These are phyloP conservation scores for Montipora sp. DNA, from an alignment of 64 coral and sea anemone species.

Conservation along the genomic window DNA sequence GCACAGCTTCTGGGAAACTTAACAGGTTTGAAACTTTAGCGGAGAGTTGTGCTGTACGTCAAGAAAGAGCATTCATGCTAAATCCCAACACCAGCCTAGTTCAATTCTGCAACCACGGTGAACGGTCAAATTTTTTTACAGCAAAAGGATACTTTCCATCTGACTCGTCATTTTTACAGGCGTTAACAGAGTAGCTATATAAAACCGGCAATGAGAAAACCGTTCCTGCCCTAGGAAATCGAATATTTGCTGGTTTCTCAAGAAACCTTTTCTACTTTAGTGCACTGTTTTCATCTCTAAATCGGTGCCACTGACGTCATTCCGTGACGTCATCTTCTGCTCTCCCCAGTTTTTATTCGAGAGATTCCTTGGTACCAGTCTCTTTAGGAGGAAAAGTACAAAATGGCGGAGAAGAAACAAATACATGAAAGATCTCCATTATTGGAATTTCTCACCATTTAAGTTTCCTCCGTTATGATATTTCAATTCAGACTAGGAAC, in stretches of 20 bases:
- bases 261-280: too few species aligned
- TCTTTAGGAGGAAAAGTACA: not conserved
- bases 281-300: slow-evolving; percentile 45
- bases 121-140: not conserved
- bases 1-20: not conserved
- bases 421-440: too few species aligned
- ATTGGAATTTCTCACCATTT: not conserved
- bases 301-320: slow-evolving; percentile 24
- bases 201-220: not conserved
- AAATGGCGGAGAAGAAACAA: not conserved
- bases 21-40: not conserved
- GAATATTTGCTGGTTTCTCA: not conserved
- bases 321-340: not conserved
- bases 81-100: too few species aligned
- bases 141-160: slow-evolving; percentile 94
- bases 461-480: not conserved
- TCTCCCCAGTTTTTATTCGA: too few species aligned
- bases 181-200: not conserved
- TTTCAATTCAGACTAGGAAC: not conserved
- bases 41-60: too few species aligned
- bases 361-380: not conserved
- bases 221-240: too few species aligned
- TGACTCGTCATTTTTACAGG: slow-evolving; percentile 63
- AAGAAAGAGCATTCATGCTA: too few species aligned
- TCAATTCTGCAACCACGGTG: too few species aligned